Evolutionary conservation across 2,797 vertebrate genomes (phyloP), one percentile per base, ranked within the genome.

Genomic region (Lacerta bilineata): DNA sequence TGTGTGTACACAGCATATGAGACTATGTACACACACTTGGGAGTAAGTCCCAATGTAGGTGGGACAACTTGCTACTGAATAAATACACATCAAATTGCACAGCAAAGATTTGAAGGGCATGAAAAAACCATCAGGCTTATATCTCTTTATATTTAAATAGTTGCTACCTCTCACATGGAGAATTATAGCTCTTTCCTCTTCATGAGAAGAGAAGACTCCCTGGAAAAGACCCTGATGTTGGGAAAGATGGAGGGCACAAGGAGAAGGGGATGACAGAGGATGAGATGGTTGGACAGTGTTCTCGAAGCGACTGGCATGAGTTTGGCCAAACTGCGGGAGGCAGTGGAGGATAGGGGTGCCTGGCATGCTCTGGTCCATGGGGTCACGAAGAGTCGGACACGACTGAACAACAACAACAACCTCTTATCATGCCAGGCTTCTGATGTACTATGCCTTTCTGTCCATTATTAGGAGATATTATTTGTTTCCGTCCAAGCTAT

Each of bases 391-490:
- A 33, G 33, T 33, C 33, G 33, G 33, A 33, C 33, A 33, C 33
- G 33, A 33, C 33, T 33, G 33, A 33, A 33, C 33, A 33, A 33
- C 33, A 33, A 33, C 33, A 33, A 33, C 33, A 33, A 33, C 33
- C 33, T 33, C 50, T 2, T 1, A 0, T 39, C 23, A 11, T 61
- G 55, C 33, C 78, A 66, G 82, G 87, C 29, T 91, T 92, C 89
- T 9, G n/a, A 27, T 84, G 79, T 89, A 59, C 68, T 80, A 15
- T 88, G 87, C 11, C 39, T 8, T 86, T 43, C 43, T 78, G 20
- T 69, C 59, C 36, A 41, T 66, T 17, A 85, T 43, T 55, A 55
- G 50, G 3, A n/a, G 1, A 61, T 29, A 33, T 55, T 55, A 55
- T 55, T 55, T 75, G 59, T 64, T 85, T 61, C 50, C 64, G 15